Evolutionary conservation across 2,888 invertebrate genomes (phyloP).

Genomic region (Lampropteryx suffumata): DNA sequence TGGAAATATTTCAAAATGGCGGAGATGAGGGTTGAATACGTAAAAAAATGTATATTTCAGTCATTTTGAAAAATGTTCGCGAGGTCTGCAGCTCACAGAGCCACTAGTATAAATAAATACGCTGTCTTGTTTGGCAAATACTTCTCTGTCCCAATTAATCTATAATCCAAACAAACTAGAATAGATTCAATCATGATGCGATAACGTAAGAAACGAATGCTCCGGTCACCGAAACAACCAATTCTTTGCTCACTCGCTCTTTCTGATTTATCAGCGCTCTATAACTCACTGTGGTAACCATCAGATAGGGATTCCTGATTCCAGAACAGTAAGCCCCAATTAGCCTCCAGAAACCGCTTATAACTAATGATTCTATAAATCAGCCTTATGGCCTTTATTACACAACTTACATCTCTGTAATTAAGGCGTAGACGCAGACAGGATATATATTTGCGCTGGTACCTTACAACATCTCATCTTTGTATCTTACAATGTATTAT

Average conservation of each 20-base stretch:
- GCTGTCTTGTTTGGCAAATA: too few relatives aligned
- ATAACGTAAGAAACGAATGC: constrained; percentile 1
- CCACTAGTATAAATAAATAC: too few relatives aligned
- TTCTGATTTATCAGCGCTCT: constrained; percentile 12
- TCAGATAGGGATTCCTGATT: constrained; percentile 39
- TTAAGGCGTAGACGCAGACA: constrained; percentile 59
- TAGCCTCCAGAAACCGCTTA: constrained; percentile 71
- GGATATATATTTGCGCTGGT: constrained; percentile 51
- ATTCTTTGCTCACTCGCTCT: constrained; percentile 6
- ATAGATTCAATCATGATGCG: background rate
- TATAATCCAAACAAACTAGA: too few relatives aligned
- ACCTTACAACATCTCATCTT: constrained; percentile 7
- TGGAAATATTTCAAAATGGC: too few relatives aligned
- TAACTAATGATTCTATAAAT: constrained; percentile 77
- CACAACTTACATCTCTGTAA: constrained; percentile 77
- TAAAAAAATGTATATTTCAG: too few relatives aligned
- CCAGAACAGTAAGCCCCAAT: constrained; percentile 44
- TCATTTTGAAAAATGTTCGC: too few relatives aligned
- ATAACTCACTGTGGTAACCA: constrained; percentile 22
- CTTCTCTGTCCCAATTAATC: too few relatives aligned
- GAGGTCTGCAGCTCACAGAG: too few relatives aligned
- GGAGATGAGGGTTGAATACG: too few relatives aligned
- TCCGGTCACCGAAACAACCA: background rate
- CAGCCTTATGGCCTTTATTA: constrained; percentile 74
- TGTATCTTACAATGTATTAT: background rate